Base-by-base conservation (phyloP, 2,888 invertebrate species). In the Morpho achilles region DNA sequence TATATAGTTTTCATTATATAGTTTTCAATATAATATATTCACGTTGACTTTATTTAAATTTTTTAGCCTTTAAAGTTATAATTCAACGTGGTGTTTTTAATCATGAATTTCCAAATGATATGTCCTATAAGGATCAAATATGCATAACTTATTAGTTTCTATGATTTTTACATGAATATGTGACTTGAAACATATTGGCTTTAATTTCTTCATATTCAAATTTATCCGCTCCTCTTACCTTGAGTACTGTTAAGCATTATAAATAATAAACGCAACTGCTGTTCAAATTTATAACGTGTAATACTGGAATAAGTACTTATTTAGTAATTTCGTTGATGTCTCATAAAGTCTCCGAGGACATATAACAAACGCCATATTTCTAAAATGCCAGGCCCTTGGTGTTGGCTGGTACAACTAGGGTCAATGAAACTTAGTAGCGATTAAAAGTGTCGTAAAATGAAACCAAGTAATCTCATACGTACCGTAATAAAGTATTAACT, bases 371-470 rank as follows among this genome's bases (percentile, higher is more conserved):
- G 60, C 65, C 54, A 50, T 61, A 61, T 49, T 58, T 55, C 54
- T 58, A 50, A 58, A 52, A 56, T 54, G 53, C 59, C 54, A 32
- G 60, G 53, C 60, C 55, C 58, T 62, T 46, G 23, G 42, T 53
- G 53, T 39, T 10, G 44, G 41, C 56, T 49, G 52, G 10, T 7
- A 57, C 56, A 53, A 63, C 56, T 53, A 53, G 44, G 74, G 75
- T 74, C 71, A 73, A 71, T 73, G 72, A 65, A 76, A 80, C 77
- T 77, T 71, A 71, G 72, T 63, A 69, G 75, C 78, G 77, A 82
- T 83, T 83, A 82, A 80, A 82, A 79, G 71, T 73, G 76, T 75
- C 80, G 75, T 86, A 82, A 86, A 82, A 76, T 67, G 72, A 66
- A 69, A 75, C 67, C 69, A 67, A 77, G 80, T 79, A 77, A 82